Conservation (phyloP, 2,797 vertebrate genomes). For the Nasua narica region DNA sequence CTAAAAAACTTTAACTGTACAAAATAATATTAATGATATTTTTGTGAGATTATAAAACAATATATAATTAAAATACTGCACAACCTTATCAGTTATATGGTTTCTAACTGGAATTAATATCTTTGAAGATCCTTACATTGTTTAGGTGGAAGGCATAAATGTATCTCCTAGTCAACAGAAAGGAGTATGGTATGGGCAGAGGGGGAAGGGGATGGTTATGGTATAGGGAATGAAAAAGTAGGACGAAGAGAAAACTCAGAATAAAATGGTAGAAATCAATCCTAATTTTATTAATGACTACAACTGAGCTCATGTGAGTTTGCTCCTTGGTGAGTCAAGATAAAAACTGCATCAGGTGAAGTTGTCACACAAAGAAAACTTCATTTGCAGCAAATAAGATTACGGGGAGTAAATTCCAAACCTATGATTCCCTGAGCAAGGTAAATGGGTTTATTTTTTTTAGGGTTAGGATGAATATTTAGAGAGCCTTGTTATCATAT, state of each 20-base stretch:
- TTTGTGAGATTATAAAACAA: not conserved
- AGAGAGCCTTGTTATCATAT: not conserved
- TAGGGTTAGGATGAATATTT: not conserved
- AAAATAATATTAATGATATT: not conserved
- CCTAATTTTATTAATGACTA: not conserved
- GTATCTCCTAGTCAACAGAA: not conserved
- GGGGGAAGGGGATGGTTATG: rapidly evolving
- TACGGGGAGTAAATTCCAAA: not conserved
- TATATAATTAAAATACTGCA: not conserved
- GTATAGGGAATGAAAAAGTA: not conserved
- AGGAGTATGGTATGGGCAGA: not conserved
- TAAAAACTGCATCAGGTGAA: not conserved
- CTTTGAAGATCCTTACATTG: not conserved
- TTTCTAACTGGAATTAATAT: not conserved
- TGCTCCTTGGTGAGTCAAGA: not conserved
- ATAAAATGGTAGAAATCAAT: not conserved
- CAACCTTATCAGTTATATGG: not conserved
- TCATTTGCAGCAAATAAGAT: not conserved
- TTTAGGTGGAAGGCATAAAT: not conserved
- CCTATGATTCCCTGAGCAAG: not conserved
- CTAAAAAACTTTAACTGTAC: not conserved
- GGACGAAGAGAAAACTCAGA: not conserved
- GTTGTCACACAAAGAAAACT: not conserved
- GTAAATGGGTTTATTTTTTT: not conserved
- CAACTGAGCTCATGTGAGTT: not conserved